Conservation (phyloP, 2,113 vertebrate species). For the Phainopepla nitens region DNA sequence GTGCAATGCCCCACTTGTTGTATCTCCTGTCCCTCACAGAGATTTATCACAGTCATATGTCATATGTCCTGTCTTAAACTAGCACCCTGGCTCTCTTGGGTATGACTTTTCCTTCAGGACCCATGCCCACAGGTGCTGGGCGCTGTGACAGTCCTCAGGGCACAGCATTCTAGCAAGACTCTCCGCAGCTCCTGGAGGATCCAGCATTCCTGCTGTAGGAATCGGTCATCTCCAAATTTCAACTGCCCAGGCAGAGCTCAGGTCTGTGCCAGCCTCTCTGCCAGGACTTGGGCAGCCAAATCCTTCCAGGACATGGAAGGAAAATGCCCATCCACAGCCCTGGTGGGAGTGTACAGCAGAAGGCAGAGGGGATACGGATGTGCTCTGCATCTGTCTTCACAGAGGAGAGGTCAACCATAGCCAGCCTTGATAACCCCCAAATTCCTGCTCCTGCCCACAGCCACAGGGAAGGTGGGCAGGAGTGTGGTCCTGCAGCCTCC, state of each 20-base stretch:
- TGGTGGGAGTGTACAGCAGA: background rate
- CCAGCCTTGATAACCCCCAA: background rate
- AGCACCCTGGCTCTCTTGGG: background rate
- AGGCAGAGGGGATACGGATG: rapidly evolving
- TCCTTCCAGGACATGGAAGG: background rate
- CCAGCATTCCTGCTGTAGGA: background rate
- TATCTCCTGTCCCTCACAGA: background rate
- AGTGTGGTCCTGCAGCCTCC: rapidly evolving
- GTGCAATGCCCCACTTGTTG: background rate
- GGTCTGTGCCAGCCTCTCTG: background rate
- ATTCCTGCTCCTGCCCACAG: background rate
- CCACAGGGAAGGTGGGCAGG: rapidly evolving
- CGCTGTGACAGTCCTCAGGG: background rate
- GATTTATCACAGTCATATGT: background rate
- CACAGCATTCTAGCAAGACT: rapidly evolving
- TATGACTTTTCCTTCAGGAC: background rate
- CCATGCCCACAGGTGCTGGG: rapidly evolving
- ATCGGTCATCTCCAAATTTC: background rate
- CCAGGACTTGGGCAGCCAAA: background rate
- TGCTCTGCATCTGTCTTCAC: rapidly evolving
- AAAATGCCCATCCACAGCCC: rapidly evolving
- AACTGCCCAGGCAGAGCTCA: background rate
- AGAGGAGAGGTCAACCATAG: rapidly evolving
- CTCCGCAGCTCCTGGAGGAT: rapidly evolving
- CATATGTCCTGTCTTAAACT: background rate